Evolutionary conservation across 2,113 vertebrate species (phyloP), one percentile per base, ranked within the genome.

Genomic region (Aix galericulata): DNA sequence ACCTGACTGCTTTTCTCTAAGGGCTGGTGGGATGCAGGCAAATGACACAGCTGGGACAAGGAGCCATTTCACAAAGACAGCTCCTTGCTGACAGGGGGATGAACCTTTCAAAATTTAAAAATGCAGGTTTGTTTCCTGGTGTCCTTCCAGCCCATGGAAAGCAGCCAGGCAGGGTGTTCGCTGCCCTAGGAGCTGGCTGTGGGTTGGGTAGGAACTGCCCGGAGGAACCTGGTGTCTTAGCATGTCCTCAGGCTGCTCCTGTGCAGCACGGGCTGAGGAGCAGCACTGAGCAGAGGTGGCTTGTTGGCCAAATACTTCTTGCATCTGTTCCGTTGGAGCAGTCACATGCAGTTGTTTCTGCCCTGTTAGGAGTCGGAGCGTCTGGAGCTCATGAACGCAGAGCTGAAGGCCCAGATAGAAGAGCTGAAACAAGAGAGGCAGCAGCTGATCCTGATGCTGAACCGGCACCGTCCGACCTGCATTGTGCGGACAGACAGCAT

Each of bases 361-460:
- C 83, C 79, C 53, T 18, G 27, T 13, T 97, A 99, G 99, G 99
- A 99, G 82, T 99, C 99, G 0, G 99, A 99, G 95, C 98, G 99
- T 48, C 98, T 99, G 75, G 99, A 99, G 91, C 99, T 99, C 97
- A 98, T 99, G 98, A 99, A 99, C 8, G 99, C 99, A 0, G 99
- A 99, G 95, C 98, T 99, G 66, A 99, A 99, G 97, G 98, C 99
- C 48, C 99, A 99, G 97, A 99, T 99, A 6, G 99, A 99, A 97
- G 99, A 99, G 98, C 98, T 99, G 96, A 99, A 99, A 93, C 98
- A 99, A 21, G 99, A 99, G 84, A 98, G 99, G 58, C 99, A 99
- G 98, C 99, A 99, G 95, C 98, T 99, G 83, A 99, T 99, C 95
- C 97, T 99, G 87, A 98, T 99, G 99, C 98, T 99, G 40, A 99